phyloP scores from a whole-genome alignment of 1,140 invertebrate species.

The Eulimnadia texana region DNA sequence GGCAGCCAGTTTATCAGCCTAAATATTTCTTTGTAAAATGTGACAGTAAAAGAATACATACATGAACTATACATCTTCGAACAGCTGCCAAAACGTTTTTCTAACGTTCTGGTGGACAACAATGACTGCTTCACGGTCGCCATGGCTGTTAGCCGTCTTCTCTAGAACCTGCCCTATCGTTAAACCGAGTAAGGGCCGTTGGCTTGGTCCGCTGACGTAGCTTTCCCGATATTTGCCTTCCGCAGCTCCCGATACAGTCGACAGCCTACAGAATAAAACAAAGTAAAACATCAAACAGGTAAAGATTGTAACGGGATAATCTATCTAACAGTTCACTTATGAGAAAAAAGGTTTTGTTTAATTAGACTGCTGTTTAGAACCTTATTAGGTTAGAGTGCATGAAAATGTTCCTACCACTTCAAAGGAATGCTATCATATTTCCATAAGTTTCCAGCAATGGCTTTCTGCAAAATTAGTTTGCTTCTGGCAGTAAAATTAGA shows the following conservation, averaged over 20 bases:
- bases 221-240: conserved; percentile 14
- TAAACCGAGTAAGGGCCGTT: conserved; percentile 37
- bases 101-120: conserved; percentile 42
- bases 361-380: no score
- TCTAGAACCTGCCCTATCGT: conserved; percentile 47
- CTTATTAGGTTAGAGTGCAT: no score
- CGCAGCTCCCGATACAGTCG: background rate
- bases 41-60: background rate
- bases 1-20: conserved; percentile 64
- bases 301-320: no score
- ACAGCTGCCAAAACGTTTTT: conserved; percentile 44
- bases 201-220: conserved; percentile 34
- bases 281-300: background rate
- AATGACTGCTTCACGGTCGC: conserved; percentile 40
- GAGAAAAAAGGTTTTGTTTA: no score
- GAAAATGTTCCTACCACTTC: no score
- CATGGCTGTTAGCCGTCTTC: conserved; percentile 36
- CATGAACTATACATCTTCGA: conserved; percentile 38
- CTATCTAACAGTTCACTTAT: no score
- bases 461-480: no score
- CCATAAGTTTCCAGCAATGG: no score
- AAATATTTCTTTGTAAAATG: no score
- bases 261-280: background rate
- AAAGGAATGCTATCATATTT: no score
- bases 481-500: no score